Evolutionary conservation across 2,888 invertebrate species (phyloP).

Genomic region (Melolontha melolontha): DNA sequence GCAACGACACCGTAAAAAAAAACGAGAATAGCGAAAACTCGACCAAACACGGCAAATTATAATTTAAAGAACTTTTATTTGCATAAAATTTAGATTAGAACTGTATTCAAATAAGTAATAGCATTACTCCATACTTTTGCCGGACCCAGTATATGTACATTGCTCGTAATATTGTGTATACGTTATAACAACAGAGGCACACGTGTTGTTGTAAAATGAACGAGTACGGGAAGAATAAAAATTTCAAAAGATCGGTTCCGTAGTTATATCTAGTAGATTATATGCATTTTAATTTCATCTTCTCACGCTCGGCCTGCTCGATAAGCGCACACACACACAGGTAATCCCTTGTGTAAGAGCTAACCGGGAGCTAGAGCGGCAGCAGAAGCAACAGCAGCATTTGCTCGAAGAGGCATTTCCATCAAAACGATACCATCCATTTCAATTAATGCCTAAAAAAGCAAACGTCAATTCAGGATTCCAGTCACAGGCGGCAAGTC

Average conservation of each 20-base stretch:
- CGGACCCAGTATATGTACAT: too few species aligned
- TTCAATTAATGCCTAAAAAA: conserved; percentile 65
- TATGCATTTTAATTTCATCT: conserved; percentile 49
- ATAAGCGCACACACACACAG: conserved; percentile 2
- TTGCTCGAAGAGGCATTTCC: conserved; percentile 56
- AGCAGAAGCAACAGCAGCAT: conserved; percentile 8
- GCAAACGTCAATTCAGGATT: conserved; percentile 64
- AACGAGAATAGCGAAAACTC: too few species aligned
- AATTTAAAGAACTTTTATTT: too few species aligned
- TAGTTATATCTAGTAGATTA: conserved; percentile 37
- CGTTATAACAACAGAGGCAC: conserved; percentile 9
- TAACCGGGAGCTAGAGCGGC: conserved; percentile 4
- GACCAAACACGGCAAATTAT: too few species aligned
- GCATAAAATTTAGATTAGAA: too few species aligned
- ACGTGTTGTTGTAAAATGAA: conserved; percentile 29
- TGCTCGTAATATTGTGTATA: too few species aligned
- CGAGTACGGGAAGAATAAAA: conserved; percentile 19
- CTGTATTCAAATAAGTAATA: too few species aligned
- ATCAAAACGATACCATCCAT: conserved; percentile 63
- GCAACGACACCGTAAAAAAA: too few species aligned
- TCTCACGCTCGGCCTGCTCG: conserved; percentile 52
- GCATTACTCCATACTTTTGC: too few species aligned
- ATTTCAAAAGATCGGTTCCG: conserved; percentile 29
- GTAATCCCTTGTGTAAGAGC: conserved; percentile 23
- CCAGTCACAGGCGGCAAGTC: conserved; percentile 65